These are phyloP conservation scores for Chlamydotis undulata DNA, from an alignment of 2,113 vertebrate species.

Conservation along the genomic window DNA sequence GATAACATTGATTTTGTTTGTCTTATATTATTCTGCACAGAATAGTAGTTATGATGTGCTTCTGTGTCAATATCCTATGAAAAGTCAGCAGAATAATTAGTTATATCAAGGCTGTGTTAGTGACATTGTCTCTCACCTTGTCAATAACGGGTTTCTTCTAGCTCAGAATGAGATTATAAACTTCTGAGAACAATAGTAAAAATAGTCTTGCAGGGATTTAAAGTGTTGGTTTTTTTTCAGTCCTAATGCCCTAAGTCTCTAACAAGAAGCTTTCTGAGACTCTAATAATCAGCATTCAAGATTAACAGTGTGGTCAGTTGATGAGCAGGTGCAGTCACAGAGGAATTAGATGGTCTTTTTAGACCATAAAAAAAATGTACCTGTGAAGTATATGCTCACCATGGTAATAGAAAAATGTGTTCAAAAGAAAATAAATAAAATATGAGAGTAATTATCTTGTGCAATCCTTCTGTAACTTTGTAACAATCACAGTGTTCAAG, in stretches of 20 bases:
- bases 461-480: background rate
- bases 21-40: background rate
- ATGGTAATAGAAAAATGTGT: background rate
- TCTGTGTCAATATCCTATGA: background rate
- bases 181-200: background rate
- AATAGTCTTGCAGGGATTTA: background rate
- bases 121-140: background rate
- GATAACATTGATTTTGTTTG: constrained; percentile 18
- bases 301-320: background rate
- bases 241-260: background rate
- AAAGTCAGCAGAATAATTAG: background rate
- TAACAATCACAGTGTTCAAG: background rate
- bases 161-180: background rate
- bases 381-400: background rate
- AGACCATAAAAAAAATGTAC: background rate
- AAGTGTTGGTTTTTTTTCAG: background rate
- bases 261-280: background rate
- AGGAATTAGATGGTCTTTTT: background rate
- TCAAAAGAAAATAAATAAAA: background rate
- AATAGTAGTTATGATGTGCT: background rate
- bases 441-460: background rate
- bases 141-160: background rate
- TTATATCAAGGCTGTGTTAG: background rate
- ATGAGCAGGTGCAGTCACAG: background rate
- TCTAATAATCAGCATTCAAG: background rate